Base-by-base conservation (phyloP, 2,797 vertebrate genomes). In the Urocyon cinereoargenteus region DNA sequence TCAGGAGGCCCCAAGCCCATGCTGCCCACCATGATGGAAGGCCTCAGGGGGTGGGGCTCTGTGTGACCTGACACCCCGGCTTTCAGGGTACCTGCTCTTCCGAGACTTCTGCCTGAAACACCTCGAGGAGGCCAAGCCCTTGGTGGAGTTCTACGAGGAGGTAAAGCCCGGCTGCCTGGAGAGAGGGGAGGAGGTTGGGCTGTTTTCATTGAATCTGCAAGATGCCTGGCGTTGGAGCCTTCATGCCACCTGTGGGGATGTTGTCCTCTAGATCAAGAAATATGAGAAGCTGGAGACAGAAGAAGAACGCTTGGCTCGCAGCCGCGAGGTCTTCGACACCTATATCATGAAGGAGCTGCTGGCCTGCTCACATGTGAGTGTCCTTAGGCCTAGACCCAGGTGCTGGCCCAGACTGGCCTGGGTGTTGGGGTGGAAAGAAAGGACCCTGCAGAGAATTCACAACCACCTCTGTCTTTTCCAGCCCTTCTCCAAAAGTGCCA, bases 311-410 rank as follows among this genome's bases (percentile, higher is more conserved):
- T 84, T 97, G 0, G 0, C 82, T 49, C 94, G 96, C 26, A 99
- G 99, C 97, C 98, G 98, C 51, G 98, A 99, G 88, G 98, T 99
- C 98, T 99, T 99, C 0, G 99, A 99, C 96, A 98, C 96, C n/a
- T 99, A 99, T 82, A 99, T 99, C 98, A 99, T 99, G 99, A 99
- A 99, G 97, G 99, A 99, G 97, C 97, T 99, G 94, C 97, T 99
- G 97, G 98, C 99, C 93, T 99, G 99, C 97, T 99, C 99, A 6
- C 99, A 99, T 0, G 99, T 99, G 97, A 98, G 99, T 98, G 16
- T 6, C 34, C 28, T 11, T 5, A 0, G 49, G 7, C 45, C 66
- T 4, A 0, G 28, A 3, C 57, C 57, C 8, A 3, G 1, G 6
- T 9, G 70, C 73, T 1, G 10, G 34, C 12, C 90, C 11, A 0